Conservation (phyloP, 2,113 vertebrate species). For the Microcebus ravelobensis region DNA sequence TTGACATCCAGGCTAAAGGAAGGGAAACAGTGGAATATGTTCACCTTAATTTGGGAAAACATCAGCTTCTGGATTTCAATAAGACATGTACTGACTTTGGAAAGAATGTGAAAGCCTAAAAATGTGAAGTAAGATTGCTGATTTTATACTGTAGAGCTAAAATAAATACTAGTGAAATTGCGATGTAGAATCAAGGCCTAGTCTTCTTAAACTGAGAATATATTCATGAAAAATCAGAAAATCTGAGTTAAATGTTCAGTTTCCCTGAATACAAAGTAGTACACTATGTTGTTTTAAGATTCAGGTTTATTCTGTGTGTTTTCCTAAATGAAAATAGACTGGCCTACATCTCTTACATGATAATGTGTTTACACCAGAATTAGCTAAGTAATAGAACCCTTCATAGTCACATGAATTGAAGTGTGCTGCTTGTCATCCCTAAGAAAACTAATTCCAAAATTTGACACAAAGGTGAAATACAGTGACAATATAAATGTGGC, state of each 20-base stretch:
- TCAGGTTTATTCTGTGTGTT: conserved; percentile 29
- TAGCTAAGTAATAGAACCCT: conserved; percentile 21
- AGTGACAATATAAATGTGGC: conserved; percentile 14
- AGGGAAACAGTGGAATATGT: conserved; percentile 1
- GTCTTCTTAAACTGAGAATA: background rate
- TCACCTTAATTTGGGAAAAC: conserved; percentile 27
- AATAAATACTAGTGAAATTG: conserved; percentile 12
- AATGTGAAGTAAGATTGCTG: background rate
- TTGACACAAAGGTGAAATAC: conserved; percentile 2
- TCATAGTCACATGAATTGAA: background rate
- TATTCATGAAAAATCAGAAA: background rate
- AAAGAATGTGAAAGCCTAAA: conserved; percentile 31
- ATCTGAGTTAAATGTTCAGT: conserved; percentile 2
- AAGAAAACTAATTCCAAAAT: conserved; percentile 44
- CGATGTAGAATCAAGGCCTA: background rate
- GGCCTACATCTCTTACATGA: conserved; percentile 10
- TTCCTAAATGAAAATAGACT: conserved; percentile 46
- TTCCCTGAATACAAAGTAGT: background rate
- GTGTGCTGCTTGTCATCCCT: background rate
- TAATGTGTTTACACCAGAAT: conserved; percentile 38
- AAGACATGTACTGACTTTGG: background rate
- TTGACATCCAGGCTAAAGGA: background rate
- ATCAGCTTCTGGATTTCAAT: background rate
- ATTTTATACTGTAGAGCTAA: conserved; percentile 4
- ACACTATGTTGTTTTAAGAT: background rate